Base-by-base conservation (phyloP, 2,888 invertebrate species). In the Acanthacorydalis orientalis region DNA sequence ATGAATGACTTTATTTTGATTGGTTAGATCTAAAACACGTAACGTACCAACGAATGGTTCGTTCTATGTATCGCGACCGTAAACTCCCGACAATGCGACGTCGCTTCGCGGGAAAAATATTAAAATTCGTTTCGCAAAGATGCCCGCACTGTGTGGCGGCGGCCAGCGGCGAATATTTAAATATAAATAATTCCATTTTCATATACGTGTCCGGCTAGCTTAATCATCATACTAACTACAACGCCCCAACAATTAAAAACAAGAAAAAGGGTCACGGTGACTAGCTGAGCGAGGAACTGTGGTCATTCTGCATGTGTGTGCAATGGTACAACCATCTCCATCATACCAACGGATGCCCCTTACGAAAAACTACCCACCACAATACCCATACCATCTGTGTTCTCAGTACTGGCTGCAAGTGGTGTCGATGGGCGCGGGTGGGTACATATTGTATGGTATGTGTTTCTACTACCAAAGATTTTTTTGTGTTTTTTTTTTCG, bases 51-150 rank as follows among this genome's bases (percentile, higher is more conserved):
- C 44, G 23, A 23, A 23, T 23, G 23, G 23, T 23, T 6, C 6
- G 23, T 6, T 4, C 23, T 23, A 23, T 23, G 23, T 23, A 23
- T 23, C 23, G 23, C 23, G 23, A 6, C 23, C 23, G 23, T 23
- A 23, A 23, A 23, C 23, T 23, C 23, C 23, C 23, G 23, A 23
- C 23, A 23, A 23, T 23, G 23, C 23, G 23, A 23, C 23, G 23
- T 37, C 37, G n/a, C 37, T 37, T 7, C 37, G 37, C 39, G 31
- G 46, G 42, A 47, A 47, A 46, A 47, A 47, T 47, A 47, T 63
- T 63, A 62, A 64, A 62, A 61, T 63, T 60, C 60, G 60, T 60
- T 60, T 60, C 59, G 61, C 61, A 62, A 62, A 62, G 62, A 62
- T 62, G 62, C 61, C 59, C 59, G 60, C 59, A 58, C 58, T 60